A percentile compares a stretch with the other conserved stretches of the same genome.
These are phyloP conservation scores for Crocodylus rhombifer DNA, from an alignment of 2,797 vertebrate genomes.

Conservation along the genomic window DNA sequence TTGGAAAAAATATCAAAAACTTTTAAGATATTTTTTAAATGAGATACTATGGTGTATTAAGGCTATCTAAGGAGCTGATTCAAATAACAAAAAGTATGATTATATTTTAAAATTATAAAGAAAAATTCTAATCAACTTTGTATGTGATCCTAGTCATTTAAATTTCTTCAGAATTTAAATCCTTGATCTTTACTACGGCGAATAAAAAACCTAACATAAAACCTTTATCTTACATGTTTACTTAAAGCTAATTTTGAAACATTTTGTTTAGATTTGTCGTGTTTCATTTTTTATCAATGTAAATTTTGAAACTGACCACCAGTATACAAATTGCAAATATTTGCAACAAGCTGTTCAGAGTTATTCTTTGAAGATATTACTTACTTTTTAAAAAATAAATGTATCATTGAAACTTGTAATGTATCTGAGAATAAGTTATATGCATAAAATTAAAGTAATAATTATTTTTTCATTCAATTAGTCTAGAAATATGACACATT, in stretches of 20 bases:
- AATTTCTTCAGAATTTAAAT: background rate
- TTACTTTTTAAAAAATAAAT: background rate
- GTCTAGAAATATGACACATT: background rate
- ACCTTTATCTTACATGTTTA: background rate
- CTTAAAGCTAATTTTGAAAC: background rate
- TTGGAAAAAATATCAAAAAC: constrained; percentile 54
- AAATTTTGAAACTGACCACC: background rate
- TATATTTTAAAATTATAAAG: background rate
- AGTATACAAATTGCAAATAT: background rate
- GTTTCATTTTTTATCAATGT: background rate
- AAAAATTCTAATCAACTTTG: background rate
- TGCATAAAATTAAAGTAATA: background rate
- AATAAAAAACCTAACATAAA: background rate
- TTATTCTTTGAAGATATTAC: background rate
- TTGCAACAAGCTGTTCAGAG: background rate
- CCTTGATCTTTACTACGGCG: background rate
- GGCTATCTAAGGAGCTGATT: background rate
- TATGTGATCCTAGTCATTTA: background rate
- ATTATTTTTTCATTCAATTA: background rate
- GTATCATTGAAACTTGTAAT: background rate
- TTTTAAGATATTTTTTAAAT: constrained; percentile 33
- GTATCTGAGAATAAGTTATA: background rate
- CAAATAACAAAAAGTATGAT: background rate
- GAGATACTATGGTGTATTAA: background rate
- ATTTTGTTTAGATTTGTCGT: background rate